These are phyloP conservation scores for Chrysolina oricalcia DNA, from an alignment of 2,888 invertebrate species.

Conservation along the genomic window DNA sequence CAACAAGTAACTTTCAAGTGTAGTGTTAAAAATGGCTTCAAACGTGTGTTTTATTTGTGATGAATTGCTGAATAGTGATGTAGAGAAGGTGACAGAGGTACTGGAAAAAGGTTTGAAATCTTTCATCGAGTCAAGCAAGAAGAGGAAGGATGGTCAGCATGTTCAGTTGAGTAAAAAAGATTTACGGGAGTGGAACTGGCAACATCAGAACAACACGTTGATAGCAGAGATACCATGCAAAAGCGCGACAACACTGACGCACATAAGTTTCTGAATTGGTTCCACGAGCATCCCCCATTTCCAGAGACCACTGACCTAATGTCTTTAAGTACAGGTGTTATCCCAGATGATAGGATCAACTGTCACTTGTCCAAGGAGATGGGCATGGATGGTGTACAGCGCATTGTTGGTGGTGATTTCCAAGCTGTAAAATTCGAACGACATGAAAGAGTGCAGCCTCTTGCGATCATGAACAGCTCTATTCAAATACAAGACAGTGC, in stretches of 20 bases:
- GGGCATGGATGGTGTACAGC: conserved; percentile 47
- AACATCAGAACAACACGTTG: conserved; percentile 17
- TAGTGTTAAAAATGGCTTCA: too few species aligned
- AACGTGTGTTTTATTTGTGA: too few species aligned
- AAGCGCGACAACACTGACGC: conserved; percentile 18
- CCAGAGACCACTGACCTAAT: conserved; percentile 45
- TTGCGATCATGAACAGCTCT: conserved; percentile 44
- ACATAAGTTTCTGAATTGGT: conserved; percentile 24
- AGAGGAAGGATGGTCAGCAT: too few species aligned
- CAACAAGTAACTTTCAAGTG: too few species aligned
- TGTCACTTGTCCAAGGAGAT: conserved; percentile 39
- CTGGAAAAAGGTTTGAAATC: too few species aligned
- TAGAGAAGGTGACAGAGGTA: too few species aligned
- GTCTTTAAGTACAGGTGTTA: conserved; percentile 50
- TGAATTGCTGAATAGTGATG: too few species aligned
- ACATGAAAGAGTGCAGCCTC: conserved; percentile 53
- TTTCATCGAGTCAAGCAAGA: too few species aligned
- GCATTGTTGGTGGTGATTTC: conserved; percentile 43
- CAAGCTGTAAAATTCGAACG: conserved; percentile 51
- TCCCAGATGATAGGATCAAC: conserved; percentile 30
- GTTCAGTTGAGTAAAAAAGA: too few species aligned
- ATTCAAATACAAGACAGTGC: conserved; percentile 18
- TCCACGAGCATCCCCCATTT: conserved; percentile 20
- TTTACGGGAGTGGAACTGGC: not conserved
- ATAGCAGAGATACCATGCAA: conserved; percentile 22